Evolutionary conservation across 2,113 vertebrate genomes (phyloP).

Genomic region (Sitta europaea): DNA sequence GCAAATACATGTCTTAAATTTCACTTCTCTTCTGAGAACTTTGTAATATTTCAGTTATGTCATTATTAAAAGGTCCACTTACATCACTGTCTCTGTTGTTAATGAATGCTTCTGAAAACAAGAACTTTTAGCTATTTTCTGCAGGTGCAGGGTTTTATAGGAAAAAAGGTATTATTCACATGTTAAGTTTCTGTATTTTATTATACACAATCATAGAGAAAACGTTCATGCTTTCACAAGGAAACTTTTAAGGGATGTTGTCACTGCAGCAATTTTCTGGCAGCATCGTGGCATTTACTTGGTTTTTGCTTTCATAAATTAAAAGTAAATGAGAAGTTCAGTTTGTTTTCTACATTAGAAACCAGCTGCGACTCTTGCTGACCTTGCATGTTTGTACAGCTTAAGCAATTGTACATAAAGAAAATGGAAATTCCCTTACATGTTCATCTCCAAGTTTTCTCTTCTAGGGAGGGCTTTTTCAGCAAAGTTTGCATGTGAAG

Average conservation of each 20-base stretch:
- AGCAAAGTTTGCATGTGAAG: conserved; percentile 56
- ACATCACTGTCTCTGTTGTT: conserved; percentile 60
- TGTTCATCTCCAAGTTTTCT: conserved; percentile 63
- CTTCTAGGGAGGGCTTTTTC: conserved; percentile 43
- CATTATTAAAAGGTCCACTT: conserved; percentile 59
- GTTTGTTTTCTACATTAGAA: conserved; percentile 67
- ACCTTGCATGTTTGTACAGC: conserved; percentile 58
- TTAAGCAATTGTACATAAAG: conserved; percentile 65
- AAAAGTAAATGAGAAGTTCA: conserved; percentile 71
- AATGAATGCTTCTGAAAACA: conserved; percentile 50
- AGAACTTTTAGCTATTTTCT: conserved; percentile 59
- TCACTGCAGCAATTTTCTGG: conserved; percentile 61
- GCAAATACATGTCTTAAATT: conserved; percentile 68
- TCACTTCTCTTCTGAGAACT: conserved; percentile 62
- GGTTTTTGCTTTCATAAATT: conserved; percentile 41
- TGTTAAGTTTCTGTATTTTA: conserved; percentile 50
- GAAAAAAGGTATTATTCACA: conserved; percentile 22
- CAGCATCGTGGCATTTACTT: conserved; percentile 51
- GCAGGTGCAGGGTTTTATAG: conserved; percentile 73
- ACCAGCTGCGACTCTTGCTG: conserved; percentile 67
- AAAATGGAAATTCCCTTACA: conserved; percentile 63
- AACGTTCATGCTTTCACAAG: conserved; percentile 38
- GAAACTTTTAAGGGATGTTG: conserved; percentile 64
- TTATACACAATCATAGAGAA: background rate
- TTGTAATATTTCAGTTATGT: conserved; percentile 58